Base-by-base conservation (phyloP, 2,113 vertebrate species). In the Epinephelus lanceolatus region DNA sequence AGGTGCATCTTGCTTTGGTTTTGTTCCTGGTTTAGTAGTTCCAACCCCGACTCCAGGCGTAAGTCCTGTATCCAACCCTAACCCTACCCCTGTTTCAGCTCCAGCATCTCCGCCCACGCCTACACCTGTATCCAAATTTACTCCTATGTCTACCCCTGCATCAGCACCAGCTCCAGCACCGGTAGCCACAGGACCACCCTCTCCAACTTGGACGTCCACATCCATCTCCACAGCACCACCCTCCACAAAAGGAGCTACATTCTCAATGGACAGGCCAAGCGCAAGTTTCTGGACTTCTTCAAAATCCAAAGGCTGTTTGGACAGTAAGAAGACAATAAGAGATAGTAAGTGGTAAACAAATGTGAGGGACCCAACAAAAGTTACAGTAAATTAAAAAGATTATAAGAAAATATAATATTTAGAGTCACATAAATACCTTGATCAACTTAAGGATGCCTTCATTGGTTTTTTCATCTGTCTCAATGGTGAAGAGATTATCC, bases 401-500 rank as follows among this genome's bases (percentile, higher is more conserved):
- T 5, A 30, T 5, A 30, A 42, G 7, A 18, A 40, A 57, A 78
- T 65, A 11, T 42, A 57, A 47, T 13, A 19, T 33, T 21, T 51
- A 42, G 71, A 37, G 3, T n/a, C 2, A 47, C 3, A 51, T 13
- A 3, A 21, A 33, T 92, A 96, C 95, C 95, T 96, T 96, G 25
- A 95, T 73, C 45, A 99, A 92, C 92, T 91, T 97, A 84, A 99
- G 90, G 84, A 97, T 94, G 82, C 97, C 98, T 90, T 97, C 96
- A n/a, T 99, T 99, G 62, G 97, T 98, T 53, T 90, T 21, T 62
- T 91, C 88, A 88, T 99, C 97, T 25, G 97, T 97, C 79, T 97
- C 90, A 55, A 99, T 97, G 60, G 95, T 94, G 87, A 99, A 99
- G 9, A 94, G 90, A 47, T 95, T 90, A 13, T 96, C 94, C 56